A percentile compares a stretch with the other conserved stretches of the same genome.
These are phyloP conservation scores for Meteorus cinctellus DNA, from an alignment of 2,888 invertebrate genomes.

Conservation along the genomic window DNA sequence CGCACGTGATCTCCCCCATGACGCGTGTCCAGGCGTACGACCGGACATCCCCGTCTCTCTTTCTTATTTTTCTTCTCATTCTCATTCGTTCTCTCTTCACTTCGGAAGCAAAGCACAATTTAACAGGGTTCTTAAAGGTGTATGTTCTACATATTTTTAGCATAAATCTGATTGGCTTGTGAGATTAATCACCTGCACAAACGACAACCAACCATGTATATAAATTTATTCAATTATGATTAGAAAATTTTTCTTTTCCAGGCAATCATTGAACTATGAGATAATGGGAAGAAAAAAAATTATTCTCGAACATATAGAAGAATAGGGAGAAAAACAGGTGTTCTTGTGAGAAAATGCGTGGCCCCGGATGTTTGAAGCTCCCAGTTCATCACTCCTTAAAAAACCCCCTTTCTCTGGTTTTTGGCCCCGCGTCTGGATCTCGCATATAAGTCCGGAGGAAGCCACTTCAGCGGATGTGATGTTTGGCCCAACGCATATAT, in stretches of 20 bases:
- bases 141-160: background rate
- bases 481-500: constrained; percentile 58
- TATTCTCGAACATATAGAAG: background rate
- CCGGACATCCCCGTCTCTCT: constrained; percentile 50
- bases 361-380: constrained; percentile 57
- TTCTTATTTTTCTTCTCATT: background rate
- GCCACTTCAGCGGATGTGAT: constrained; percentile 66
- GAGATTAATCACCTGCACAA: constrained; percentile 12
- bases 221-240: background rate
- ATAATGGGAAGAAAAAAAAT: background rate
- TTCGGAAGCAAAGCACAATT: background rate
- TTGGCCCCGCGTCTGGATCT: constrained; percentile 45
- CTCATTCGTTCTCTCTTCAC: background rate
- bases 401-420: constrained; percentile 46
- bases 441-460: constrained; percentile 50
- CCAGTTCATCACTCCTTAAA: constrained; percentile 47
- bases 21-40: constrained; percentile 54
- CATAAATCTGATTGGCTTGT: constrained; percentile 11
- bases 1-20: constrained; percentile 59
- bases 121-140: background rate
- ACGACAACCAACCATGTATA: background rate
- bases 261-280: background rate
- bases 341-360: constrained; percentile 45
- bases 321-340: constrained; percentile 11
- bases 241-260: background rate